These are phyloP conservation scores for Alcedo quadribrachys DNA, from an alignment of 2,797 vertebrate genomes.

Conservation along the genomic window DNA sequence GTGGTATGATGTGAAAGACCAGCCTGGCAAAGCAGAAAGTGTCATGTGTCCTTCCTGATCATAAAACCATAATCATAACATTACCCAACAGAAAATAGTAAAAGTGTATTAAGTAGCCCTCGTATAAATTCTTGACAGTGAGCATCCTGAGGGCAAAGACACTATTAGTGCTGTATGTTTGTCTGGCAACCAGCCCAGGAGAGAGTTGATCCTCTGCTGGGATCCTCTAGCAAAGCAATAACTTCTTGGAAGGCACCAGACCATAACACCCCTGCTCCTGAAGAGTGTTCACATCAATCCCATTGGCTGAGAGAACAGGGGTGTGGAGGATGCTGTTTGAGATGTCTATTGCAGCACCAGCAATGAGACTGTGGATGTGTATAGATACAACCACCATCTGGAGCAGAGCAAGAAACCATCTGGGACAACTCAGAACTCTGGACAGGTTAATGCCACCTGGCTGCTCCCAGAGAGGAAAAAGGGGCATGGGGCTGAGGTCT, in stretches of 20 bases:
- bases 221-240: background rate
- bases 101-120: background rate
- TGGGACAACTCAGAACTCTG: background rate
- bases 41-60: background rate
- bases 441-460: background rate
- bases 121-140: background rate
- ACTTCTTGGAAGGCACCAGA: background rate
- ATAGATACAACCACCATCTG: fast-evolving
- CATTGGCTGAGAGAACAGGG: background rate
- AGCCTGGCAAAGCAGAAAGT: background rate
- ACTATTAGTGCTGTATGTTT: background rate
- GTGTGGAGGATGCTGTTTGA: background rate
- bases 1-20: background rate
- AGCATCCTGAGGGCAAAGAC: background rate
- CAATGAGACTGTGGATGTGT: fast-evolving
- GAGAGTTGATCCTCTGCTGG: background rate
- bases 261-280: background rate
- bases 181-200: background rate
- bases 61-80: background rate
- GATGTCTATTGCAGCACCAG: fast-evolving
- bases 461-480: background rate
- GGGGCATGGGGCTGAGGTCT: fast-evolving
- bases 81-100: background rate
- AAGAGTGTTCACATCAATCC: background rate
- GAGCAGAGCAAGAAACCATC: background rate